Evolutionary conservation across 2,888 invertebrate species (phyloP), one percentile per base, ranked within the genome.

Genomic region (Patella caerulea): DNA sequence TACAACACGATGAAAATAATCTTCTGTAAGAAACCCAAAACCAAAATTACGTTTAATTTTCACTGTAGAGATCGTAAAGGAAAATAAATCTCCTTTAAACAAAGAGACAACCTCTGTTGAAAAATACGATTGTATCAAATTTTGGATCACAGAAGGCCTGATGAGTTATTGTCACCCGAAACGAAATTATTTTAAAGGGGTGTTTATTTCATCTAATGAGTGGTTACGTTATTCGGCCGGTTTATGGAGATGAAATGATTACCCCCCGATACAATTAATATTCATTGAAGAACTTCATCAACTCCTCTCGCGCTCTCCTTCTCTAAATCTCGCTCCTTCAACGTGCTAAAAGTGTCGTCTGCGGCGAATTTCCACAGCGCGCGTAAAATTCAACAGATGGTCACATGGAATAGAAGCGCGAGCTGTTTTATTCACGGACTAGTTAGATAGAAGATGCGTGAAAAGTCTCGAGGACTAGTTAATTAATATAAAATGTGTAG

Each of bases 321-420:
- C 45, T 45, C 19, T 24, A 24, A 65, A 65, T 65, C 65, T 65
- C 65, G 24, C 15, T 24, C 65, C 65, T 65, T 65, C 24, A 45
- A 45, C 45, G 45, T 45, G 45, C 45, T 65, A 12, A 65, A 65
- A 65, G 65, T 65, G 65, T 19, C 65, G 65, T 24, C 19, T 65
- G 65, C 24, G 24, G 65, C 65, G 24, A 65, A 65, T 65, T 65
- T 65, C 24, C 65, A 19, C 65, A 65, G 19, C n/a, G n/a, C 65
- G 65, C 65, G 19, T 12, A 65, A 45, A 65, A 65, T 14, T 65
- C 65, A 65, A 65, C 65, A 65, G 65, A 65, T 65, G 65, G 65
- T 65, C 65, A 65, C 9, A 24, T 65, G 65, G 65, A 24, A 24
- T 12, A 24, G 19, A 24, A 24, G 15, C 2, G 19, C 65, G 65